phyloP scores from a whole-genome alignment of 1,140 invertebrate species.

The Melitaea cinxia region DNA sequence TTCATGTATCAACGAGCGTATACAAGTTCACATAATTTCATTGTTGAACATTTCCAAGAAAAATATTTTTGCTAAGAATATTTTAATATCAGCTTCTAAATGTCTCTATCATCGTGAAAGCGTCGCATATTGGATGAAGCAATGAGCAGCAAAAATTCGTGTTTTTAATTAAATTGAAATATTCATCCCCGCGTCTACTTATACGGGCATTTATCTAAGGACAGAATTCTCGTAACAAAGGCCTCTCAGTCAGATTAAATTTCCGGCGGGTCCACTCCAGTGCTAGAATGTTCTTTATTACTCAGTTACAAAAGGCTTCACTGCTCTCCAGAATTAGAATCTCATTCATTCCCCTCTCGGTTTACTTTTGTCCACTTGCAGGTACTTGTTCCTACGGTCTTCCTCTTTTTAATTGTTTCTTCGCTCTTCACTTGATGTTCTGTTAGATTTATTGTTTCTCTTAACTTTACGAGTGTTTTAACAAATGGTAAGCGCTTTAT shows the following conservation, averaged over 20 bases:
- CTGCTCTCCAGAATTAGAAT: slow-evolving; percentile 70
- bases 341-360: slow-evolving; percentile 58
- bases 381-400: slow-evolving; percentile 35
- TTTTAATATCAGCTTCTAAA: not conserved
- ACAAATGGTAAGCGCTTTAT: slow-evolving; percentile 2
- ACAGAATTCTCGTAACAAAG: slow-evolving; percentile 71
- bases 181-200: slow-evolving; percentile 55
- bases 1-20: too few species aligned
- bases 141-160: slow-evolving; percentile 39
- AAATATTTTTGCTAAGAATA: not conserved
- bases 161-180: slow-evolving; percentile 75
- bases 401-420: slow-evolving; percentile 40
- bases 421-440: slow-evolving; percentile 32
- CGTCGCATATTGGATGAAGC: slow-evolving; percentile 2
- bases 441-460: slow-evolving; percentile 31
- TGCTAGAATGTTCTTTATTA: slow-evolving; percentile 74
- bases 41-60: not conserved
- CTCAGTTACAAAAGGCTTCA: slow-evolving; percentile 66
- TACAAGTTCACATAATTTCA: not conserved
- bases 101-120: not conserved
- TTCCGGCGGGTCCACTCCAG: slow-evolving; percentile 73
- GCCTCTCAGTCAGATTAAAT: slow-evolving; percentile 73
- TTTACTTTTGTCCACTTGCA: slow-evolving; percentile 59
- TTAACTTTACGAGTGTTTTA: slow-evolving; percentile 29
- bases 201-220: slow-evolving; percentile 67